Percentiles rank a stretch among this genome's conserved stretches.
Conservation (phyloP, 2,888 invertebrate genomes). For the Cryptosula pallasiana region DNA sequence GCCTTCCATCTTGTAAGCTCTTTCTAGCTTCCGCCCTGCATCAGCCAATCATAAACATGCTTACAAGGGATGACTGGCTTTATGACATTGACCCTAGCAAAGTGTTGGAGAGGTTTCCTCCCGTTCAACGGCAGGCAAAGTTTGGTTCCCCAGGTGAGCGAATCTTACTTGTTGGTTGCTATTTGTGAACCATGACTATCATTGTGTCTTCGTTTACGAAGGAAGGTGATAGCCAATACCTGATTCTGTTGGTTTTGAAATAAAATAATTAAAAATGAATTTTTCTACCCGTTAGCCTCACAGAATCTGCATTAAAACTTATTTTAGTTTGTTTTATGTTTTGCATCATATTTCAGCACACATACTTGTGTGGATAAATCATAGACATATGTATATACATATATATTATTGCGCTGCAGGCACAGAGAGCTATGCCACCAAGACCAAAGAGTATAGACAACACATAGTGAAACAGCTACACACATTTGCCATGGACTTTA, state of each 20-base stretch:
- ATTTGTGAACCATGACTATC: too few relatives aligned
- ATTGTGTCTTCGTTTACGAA: too few relatives aligned
- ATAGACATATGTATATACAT: too few relatives aligned
- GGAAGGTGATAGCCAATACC: too few relatives aligned
- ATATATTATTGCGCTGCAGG: too few relatives aligned
- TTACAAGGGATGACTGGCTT: conserved; percentile 85
- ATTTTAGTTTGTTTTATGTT: too few relatives aligned
- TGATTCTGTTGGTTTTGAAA: too few relatives aligned
- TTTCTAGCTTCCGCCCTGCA: conserved; percentile 88
- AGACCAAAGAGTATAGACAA: conserved; percentile 71
- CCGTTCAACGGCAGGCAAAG: conserved; percentile 61
- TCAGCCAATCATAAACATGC: conserved; percentile 79
- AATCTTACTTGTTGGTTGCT: background rate
- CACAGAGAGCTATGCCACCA: conserved; percentile 66
- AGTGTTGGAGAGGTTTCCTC: conserved; percentile 62
- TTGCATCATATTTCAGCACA: too few relatives aligned
- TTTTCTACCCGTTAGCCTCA: too few relatives aligned
- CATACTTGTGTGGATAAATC: too few relatives aligned
- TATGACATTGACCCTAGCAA: conserved; percentile 88
- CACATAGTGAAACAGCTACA: conserved; percentile 60
- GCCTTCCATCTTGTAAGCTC: conserved; percentile 81
- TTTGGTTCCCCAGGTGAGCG: conserved; percentile 66
- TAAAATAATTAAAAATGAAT: too few relatives aligned
- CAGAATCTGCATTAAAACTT: too few relatives aligned
- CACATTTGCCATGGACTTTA: background rate